These are phyloP conservation scores for Buphagus erythrorhynchus DNA, from an alignment of 2,797 vertebrate species.

Conservation along the genomic window DNA sequence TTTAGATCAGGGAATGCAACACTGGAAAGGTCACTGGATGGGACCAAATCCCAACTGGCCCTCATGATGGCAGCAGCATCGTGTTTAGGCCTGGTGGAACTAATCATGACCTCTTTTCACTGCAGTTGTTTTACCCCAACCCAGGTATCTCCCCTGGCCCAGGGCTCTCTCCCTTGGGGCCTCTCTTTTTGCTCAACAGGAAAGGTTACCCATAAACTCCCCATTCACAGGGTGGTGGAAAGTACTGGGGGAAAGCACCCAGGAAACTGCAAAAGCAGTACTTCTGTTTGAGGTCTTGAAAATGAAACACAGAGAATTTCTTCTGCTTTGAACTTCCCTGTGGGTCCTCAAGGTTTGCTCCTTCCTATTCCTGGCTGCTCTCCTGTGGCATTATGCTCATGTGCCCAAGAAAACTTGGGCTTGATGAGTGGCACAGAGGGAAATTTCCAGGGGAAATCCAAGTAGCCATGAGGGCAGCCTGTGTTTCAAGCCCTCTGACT, in stretches of 20 bases:
- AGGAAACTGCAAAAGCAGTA: neutral
- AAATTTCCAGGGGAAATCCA: slow-evolving; percentile 46
- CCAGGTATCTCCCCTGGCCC: neutral
- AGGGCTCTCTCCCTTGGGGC: neutral
- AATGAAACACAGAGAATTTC: neutral
- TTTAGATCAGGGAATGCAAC: slow-evolving; percentile 22
- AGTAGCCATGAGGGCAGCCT: neutral
- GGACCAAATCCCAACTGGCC: neutral
- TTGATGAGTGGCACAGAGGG: neutral
- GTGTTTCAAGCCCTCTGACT: neutral
- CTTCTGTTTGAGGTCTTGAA: neutral
- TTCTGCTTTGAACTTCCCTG: neutral
- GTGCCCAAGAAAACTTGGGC: neutral
- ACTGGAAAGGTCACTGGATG: slow-evolving; percentile 13
- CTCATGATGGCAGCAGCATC: neutral
- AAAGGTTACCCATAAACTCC: neutral
- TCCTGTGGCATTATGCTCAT: neutral
- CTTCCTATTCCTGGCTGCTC: neutral
- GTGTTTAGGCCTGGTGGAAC: neutral
- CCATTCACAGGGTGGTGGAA: neutral
- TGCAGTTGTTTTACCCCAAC: neutral
- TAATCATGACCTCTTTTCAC: neutral
- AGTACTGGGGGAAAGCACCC: neutral
- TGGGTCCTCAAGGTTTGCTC: neutral
- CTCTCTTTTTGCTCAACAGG: neutral